Evolutionary conservation across 2,888 invertebrate species (phyloP), one percentile per base, ranked within the genome.

Genomic region (Sepioteuthis lessoniana): DNA sequence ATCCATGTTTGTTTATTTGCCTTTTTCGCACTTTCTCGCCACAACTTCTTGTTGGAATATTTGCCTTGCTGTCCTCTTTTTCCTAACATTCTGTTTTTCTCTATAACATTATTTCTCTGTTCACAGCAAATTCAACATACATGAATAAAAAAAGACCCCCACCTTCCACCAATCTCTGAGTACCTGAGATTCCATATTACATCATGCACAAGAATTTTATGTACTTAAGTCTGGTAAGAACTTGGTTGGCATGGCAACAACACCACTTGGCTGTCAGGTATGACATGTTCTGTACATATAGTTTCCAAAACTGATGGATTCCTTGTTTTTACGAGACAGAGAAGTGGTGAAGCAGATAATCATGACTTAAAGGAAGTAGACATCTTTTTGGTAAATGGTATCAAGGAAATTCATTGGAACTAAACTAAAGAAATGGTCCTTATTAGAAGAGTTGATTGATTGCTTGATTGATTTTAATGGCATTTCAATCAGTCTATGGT

Each of bases 171-270:
- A 35, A 25, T 76, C 76, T 76, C 19, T 76, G 76, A 76, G 35
- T 76, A 76, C 76, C 76, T 35, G n/a, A 35, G 13, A 76, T n/a
- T 76, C 76, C n/a, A 13, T 19, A 35, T 76, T 76, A n/a, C 35
- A 76, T 76, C 76, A 76, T n/a, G 76, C 76, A 76, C 16, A 76
- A 35, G 76, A n/a, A 35, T 76, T 35, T 76, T 76, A 76, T 76
- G 76, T 76, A 76, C 76, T n/a, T 76, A 76, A 76, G 76, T 35
- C 76, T 76, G n/a, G 76, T 76, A 76, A 76, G 76, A 76, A n/a
- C 76, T n/a, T 76, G 76, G 76, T 76, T 76, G 76, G n/a, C 35
- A 76, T 76, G n/a, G 76, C n/a, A 76, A 35, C 35, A 76, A 76
- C 76, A 35, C 76, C 76, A 76, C 76, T 76, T 76, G 76, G 76